Percentiles rank a stretch among this genome's conserved stretches.
Conservation (phyloP, 92 coral and sea anemone species). For the Galaxea fascicularis region DNA sequence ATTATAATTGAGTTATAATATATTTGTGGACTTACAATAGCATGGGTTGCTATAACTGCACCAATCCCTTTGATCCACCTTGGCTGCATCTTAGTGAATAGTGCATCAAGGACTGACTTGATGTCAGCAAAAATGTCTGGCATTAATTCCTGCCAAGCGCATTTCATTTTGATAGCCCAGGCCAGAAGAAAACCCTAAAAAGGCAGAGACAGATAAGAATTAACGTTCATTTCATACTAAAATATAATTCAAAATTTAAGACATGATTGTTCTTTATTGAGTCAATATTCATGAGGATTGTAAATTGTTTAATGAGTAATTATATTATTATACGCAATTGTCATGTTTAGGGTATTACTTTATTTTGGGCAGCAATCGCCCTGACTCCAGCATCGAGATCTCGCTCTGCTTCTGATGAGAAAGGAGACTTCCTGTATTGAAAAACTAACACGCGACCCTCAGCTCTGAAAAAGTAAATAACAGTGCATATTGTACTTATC, state of each 20-base stretch:
- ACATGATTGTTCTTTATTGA: too few relatives aligned
- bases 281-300: too few relatives aligned
- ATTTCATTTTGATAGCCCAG: conserved; percentile 30
- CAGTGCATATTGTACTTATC: too few relatives aligned
- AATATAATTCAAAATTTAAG: too few relatives aligned
- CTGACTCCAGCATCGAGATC: conserved; percentile 28
- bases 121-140: conserved; percentile 15
- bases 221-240: too few relatives aligned
- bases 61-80: conserved; percentile 47
- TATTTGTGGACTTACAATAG: conserved; percentile 28
- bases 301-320: too few relatives aligned
- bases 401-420: conserved; percentile 23
- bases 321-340: background rate
- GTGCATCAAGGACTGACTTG: background rate
- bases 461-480: conserved; percentile 28
- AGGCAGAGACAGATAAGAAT: too few relatives aligned
- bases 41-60: conserved; percentile 46
- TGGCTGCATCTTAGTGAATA: conserved; percentile 29
- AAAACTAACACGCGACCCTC: conserved; percentile 41
- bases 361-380: conserved; percentile 24
- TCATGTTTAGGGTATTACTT: too few relatives aligned
- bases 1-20: too few relatives aligned
- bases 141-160: conserved; percentile 11
- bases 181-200: conserved; percentile 45
- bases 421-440: conserved; percentile 19